Evolutionary conservation across 2,888 invertebrate species (phyloP).

Genomic region (Hemistola chrysoprasaria): DNA sequence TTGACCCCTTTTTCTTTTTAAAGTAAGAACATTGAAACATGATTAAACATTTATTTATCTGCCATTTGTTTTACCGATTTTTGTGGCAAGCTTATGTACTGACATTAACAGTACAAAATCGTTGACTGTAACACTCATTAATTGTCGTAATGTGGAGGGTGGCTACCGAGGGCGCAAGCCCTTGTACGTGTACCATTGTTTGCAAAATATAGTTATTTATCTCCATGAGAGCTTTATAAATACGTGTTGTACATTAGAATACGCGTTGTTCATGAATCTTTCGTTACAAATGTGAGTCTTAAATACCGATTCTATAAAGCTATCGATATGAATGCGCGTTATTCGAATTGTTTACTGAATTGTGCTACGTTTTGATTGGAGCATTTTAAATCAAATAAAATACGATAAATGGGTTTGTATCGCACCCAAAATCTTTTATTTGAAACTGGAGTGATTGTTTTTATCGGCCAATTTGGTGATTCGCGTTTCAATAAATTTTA

Average conservation of each 20-base stretch:
- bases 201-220: constrained; percentile 69
- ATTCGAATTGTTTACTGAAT: not conserved
- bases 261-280: constrained; percentile 1
- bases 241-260: not conserved
- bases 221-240: constrained; percentile 50
- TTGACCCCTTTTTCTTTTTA: too few relatives aligned
- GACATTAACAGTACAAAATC: not conserved
- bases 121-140: constrained; percentile 68
- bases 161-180: constrained; percentile 54
- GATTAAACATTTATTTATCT: too few relatives aligned
- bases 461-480: too few relatives aligned
- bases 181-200: constrained; percentile 65
- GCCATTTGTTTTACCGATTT: too few relatives aligned
- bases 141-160: constrained; percentile 70
- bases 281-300: too few relatives aligned
- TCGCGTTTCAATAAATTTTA: too few relatives aligned
- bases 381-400: not conserved
- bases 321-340: too few relatives aligned
- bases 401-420: too few relatives aligned
- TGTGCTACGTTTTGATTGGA: not conserved
- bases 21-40: too few relatives aligned
- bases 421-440: not conserved
- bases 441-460: not conserved
- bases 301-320: too few relatives aligned
- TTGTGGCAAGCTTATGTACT: constrained; percentile 3